Conservation (phyloP, 92 coral and sea anemone genomes). For the Meandrina meandrites region DNA sequence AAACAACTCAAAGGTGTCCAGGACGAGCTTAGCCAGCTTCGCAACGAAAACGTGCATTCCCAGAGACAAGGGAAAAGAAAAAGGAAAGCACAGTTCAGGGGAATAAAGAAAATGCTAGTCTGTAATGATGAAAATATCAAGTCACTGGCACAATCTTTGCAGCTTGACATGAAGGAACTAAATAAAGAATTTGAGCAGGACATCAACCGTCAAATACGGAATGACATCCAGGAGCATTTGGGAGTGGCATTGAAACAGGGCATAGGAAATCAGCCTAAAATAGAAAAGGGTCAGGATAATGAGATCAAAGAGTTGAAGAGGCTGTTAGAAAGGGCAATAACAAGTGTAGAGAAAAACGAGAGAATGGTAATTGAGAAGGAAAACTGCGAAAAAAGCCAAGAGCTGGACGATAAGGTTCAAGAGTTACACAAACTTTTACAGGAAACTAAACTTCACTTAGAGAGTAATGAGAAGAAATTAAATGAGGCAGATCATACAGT, state of each 20-base stretch:
- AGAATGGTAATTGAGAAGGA: neutral
- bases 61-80: neutral
- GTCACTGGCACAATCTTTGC: neutral
- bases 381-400: neutral
- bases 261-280: neutral
- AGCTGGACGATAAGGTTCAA: neutral
- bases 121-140: neutral
- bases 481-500: neutral
- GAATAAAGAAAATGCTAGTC: neutral
- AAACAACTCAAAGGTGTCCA: constrained; percentile 1
- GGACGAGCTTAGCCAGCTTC: constrained; percentile 6
- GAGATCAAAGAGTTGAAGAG: neutral
- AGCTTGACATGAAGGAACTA: neutral
- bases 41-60: neutral
- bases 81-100: neutral
- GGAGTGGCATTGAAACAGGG: neutral
- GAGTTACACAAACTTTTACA: neutral
- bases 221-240: neutral
- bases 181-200: neutral
- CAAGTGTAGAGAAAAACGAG: neutral
- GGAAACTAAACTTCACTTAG: neutral
- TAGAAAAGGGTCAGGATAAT: neutral
- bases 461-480: neutral
- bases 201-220: neutral
- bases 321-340: neutral